Evolutionary conservation across 2,113 vertebrate species (phyloP).

Genomic region (Tetrax tetrax): DNA sequence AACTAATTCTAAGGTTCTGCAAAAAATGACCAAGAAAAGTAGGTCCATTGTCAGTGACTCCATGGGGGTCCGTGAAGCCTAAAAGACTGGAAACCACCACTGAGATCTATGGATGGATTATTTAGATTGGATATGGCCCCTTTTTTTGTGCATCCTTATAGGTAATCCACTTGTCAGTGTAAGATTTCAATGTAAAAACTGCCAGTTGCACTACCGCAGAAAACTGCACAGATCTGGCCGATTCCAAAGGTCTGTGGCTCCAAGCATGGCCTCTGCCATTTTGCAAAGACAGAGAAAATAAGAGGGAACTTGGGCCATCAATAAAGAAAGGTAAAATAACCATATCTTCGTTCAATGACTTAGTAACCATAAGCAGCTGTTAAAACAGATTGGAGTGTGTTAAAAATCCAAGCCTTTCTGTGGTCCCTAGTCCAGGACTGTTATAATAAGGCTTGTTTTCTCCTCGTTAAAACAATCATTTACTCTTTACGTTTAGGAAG

Average conservation of each 20-base stretch:
- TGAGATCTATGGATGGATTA: background rate
- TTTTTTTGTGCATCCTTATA: background rate
- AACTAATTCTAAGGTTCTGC: background rate
- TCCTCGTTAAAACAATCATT: slow-evolving; percentile 30
- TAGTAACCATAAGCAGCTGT: slow-evolving; percentile 52
- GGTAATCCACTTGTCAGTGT: background rate
- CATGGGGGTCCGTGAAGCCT: background rate
- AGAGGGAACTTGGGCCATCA: slow-evolving; percentile 14
- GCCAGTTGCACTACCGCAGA: background rate
- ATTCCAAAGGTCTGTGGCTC: background rate
- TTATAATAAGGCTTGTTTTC: slow-evolving; percentile 37
- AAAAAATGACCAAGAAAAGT: slow-evolving; percentile 7
- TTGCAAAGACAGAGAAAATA: slow-evolving; percentile 22
- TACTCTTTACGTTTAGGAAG: slow-evolving; percentile 42
- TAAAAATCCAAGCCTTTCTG: slow-evolving; percentile 21
- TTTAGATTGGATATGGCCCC: background rate
- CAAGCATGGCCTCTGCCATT: background rate
- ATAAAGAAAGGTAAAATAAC: slow-evolving; percentile 52
- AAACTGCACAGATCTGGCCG: background rate
- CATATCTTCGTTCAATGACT: slow-evolving; percentile 31
- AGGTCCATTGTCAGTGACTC: background rate
- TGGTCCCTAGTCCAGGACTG: background rate
- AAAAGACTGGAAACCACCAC: background rate
- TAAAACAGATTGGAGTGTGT: slow-evolving; percentile 33
- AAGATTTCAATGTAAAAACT: background rate